A percentile compares a stretch with the other conserved stretches of the same genome.
Evolutionary conservation across 2,113 vertebrate species (phyloP).

Genomic region (Labeo rohita): DNA sequence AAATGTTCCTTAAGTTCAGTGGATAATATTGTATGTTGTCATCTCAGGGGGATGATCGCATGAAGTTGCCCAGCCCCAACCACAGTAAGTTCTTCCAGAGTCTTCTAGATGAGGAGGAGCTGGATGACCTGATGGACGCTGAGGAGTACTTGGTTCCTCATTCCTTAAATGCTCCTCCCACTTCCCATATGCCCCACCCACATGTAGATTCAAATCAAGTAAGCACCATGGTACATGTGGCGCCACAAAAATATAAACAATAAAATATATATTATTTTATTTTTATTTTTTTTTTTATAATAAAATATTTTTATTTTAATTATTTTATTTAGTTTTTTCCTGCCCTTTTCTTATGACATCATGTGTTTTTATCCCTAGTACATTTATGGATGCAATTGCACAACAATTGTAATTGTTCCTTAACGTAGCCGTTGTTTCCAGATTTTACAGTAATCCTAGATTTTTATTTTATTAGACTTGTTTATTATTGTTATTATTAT

Average conservation of each 20-base stretch:
- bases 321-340: background rate
- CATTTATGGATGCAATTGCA: background rate
- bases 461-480: background rate
- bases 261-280: background rate
- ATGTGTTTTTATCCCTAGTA: background rate
- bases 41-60: constrained; percentile 90
- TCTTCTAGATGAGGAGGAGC: constrained; percentile 93
- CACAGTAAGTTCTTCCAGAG: constrained; percentile 99
- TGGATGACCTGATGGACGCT: constrained; percentile 96
- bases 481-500: background rate
- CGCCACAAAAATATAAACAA: background rate
- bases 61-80: constrained; percentile 96
- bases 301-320: background rate
- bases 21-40: background rate
- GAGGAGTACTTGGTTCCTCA: constrained; percentile 97
- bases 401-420: background rate
- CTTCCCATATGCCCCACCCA: constrained; percentile 83
- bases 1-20: background rate
- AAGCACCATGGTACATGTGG: constrained; percentile 65
- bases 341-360: background rate
- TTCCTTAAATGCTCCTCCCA: constrained; percentile 82
- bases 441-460: background rate
- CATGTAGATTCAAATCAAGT: constrained; percentile 92
- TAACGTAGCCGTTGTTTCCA: background rate
- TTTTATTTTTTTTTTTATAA: background rate